Base-by-base conservation (phyloP, 2,888 invertebrate genomes). In the Apodemia duryi region DNA sequence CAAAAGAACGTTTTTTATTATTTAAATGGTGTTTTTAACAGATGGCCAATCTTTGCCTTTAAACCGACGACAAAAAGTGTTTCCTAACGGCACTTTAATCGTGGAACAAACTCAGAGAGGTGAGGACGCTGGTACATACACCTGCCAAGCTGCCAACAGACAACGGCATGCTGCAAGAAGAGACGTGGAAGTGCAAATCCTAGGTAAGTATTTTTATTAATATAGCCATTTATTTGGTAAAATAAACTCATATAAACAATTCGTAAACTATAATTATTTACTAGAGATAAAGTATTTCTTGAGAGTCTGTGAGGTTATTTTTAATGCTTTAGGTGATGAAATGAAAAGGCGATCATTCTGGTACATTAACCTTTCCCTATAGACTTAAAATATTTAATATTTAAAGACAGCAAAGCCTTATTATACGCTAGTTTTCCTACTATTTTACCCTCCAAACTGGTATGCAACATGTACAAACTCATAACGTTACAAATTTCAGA, bases 101-200 rank as follows among this genome's bases (percentile, higher is more conserved):
- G 96, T 98, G 67, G 96, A 96, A 80, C 96, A 96, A 80, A 96
- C 98, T 63, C 97, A 97, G 83, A 93, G 96, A 64, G 93, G 93
- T 62, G 96, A 96, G 77, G 98, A 98, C 83, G 96, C 96, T 10
- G 98, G 98, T 64, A 95, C 96, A 11, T 98, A 98, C 88, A 97
- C 96, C 62, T 98, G 98, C 83, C 96, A 96, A 76, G 98, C 98
- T 0, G 94, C 95, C 70, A 97, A 97, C 84, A 93, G 96, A 71
- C 97, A 97, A 80, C 95, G 96, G 68, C 95, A 96, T 78, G 95
- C 95, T 1, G 96, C 96, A 32, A 93, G 96, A 69, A 88, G 95
- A 64, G 95, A 95, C 72, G 95, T 95, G 11, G 95, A 95, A 83
- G 95, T 95, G 51, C 95, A 95, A 88, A 95, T 95, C 79, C 86